Conservation (phyloP, 2,888 invertebrate genomes). For the Ypsolopha sequella region DNA sequence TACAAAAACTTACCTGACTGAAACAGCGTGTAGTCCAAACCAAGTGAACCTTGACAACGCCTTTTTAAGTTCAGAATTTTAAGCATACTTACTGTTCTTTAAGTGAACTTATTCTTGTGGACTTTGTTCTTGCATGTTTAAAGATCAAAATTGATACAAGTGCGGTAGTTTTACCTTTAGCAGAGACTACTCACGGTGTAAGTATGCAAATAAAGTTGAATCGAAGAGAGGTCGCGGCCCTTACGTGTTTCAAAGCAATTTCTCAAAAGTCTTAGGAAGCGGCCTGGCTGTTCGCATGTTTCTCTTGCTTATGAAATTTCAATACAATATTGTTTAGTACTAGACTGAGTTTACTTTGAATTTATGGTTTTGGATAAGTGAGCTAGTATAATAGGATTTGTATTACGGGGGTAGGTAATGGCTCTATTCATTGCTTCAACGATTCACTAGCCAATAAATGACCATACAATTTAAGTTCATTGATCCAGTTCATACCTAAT, state of each 20-base stretch:
- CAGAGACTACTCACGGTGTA: slow-evolving; percentile 2
- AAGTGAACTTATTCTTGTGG: too few relatives aligned
- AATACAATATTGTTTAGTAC: slow-evolving; percentile 8
- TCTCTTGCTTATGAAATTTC: slow-evolving; percentile 24
- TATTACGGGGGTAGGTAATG: too few relatives aligned
- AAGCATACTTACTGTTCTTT: too few relatives aligned
- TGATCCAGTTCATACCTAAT: too few relatives aligned
- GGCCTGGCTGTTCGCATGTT: slow-evolving; percentile 42
- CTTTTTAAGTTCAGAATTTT: slow-evolving; percentile 1
- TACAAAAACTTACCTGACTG: neutral
- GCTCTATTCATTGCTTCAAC: too few relatives aligned
- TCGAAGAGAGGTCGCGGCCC: slow-evolving; percentile 34
- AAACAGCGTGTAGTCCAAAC: neutral
- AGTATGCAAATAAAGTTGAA: slow-evolving; percentile 42
- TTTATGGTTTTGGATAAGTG: neutral
- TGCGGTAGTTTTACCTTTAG: neutral
- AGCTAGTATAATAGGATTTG: too few relatives aligned
- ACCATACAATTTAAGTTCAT: too few relatives aligned
- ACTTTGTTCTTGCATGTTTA: too few relatives aligned
- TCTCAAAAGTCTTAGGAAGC: slow-evolving; percentile 34
- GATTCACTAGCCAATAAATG: too few relatives aligned
- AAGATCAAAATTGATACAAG: too few relatives aligned
- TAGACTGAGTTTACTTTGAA: neutral
- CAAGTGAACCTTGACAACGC: slow-evolving; percentile 1
- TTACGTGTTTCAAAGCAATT: slow-evolving; percentile 51